phyloP scores from a whole-genome alignment of 2,797 vertebrate genomes.

The Zenarchopterus dispar region DNA sequence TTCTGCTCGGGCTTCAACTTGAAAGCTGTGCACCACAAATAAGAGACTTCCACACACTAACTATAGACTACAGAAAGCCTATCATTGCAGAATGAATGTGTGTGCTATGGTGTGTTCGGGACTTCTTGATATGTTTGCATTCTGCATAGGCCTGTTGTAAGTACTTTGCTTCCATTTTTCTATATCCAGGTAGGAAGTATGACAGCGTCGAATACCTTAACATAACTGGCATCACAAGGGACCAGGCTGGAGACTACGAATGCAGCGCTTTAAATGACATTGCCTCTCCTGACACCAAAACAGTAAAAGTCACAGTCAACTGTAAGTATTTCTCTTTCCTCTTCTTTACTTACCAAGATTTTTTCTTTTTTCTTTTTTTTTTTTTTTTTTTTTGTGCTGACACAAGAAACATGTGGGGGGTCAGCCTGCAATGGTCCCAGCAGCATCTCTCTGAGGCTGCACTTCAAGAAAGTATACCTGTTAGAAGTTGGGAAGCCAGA shows the following conservation, averaged over 20 bases:
- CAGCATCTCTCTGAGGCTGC: conserved; percentile 63
- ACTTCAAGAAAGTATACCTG: conserved; percentile 51
- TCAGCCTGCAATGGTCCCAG: conserved; percentile 45
- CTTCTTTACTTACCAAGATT: conserved; percentile 1
- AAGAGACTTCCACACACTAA: conserved; percentile 27
- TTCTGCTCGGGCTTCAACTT: conserved; percentile 27
- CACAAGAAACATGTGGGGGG: conserved; percentile 16
- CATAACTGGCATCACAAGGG: conserved; percentile 94
- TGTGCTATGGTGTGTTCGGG: conserved; percentile 9
- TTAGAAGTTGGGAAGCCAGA: conserved; percentile 67
- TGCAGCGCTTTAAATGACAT: conserved; percentile 96
- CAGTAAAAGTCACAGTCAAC: conserved; percentile 96
- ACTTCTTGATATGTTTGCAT: conserved; percentile 44
- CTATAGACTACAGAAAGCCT: conserved; percentile 8
- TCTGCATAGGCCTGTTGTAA: conserved; percentile 50
- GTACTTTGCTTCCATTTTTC: conserved; percentile 51
- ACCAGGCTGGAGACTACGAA: conserved; percentile 97
- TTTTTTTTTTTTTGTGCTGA: conserved; percentile 12
- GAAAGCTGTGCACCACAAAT: conserved; percentile 36
- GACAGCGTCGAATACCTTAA: conserved; percentile 96
- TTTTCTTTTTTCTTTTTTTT: conserved; percentile 38
- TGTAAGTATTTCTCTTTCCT: conserved; percentile 88
- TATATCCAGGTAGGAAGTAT: conserved; percentile 91
- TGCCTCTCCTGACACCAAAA: conserved; percentile 92
- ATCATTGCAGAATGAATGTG: neutral